Evolutionary conservation across 2,113 vertebrate species (phyloP).

Genomic region (Semnopithecus entellus): DNA sequence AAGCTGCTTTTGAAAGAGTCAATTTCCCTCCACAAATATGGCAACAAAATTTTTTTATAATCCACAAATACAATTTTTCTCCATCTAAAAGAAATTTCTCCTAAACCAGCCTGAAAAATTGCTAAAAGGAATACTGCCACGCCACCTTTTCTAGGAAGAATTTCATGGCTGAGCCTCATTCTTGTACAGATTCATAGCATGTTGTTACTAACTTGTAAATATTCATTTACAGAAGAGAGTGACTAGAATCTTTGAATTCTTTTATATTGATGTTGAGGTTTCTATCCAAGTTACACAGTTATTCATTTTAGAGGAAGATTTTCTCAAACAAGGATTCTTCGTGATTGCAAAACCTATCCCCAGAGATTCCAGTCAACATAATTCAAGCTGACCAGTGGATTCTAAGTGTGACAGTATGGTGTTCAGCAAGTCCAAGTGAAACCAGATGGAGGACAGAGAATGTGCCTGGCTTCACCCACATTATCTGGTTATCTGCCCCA

Average conservation of each 20-base stretch:
- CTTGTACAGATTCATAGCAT: slow-evolving; percentile 24
- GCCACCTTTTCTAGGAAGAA: slow-evolving; percentile 40
- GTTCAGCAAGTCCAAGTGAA: neutral
- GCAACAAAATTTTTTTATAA: slow-evolving; percentile 18
- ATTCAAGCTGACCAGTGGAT: neutral
- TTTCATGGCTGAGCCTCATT: slow-evolving; percentile 41
- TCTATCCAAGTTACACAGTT: slow-evolving; percentile 32
- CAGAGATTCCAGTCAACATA: neutral
- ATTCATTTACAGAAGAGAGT: slow-evolving; percentile 62
- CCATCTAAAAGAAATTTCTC: slow-evolving; percentile 1
- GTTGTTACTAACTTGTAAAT: slow-evolving; percentile 61
- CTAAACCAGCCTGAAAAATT: slow-evolving; percentile 39
- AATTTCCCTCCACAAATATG: neutral
- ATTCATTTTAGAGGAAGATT: neutral
- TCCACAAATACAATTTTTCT: slow-evolving; percentile 20
- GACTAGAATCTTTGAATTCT: slow-evolving; percentile 48
- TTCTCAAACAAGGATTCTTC: slow-evolving; percentile 15
- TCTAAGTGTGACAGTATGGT: neutral
- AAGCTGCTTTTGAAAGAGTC: neutral
- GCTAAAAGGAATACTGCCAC: neutral
- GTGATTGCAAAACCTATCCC: neutral
- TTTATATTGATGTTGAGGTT: slow-evolving; percentile 17
- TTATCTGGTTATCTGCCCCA: neutral
- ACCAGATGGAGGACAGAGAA: neutral
- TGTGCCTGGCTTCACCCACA: neutral